phyloP scores from a whole-genome alignment of 2,888 invertebrate genomes.

The Drosophila mercatorum region DNA sequence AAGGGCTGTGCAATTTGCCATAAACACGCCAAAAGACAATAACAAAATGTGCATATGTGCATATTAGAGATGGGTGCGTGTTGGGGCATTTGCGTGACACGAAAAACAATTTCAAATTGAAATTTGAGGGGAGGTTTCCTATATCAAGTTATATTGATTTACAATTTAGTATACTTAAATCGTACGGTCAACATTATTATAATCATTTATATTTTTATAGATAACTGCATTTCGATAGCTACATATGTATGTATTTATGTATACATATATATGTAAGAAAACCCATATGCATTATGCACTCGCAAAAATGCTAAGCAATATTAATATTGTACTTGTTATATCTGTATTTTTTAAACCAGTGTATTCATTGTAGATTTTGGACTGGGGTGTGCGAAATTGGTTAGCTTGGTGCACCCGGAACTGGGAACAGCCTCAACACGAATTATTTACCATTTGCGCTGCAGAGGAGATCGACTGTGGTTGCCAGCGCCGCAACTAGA shows the following conservation, averaged over 20 bases:
- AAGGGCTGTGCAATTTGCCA: slow-evolving; percentile 66
- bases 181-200: neutral
- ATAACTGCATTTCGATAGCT: too few relatives aligned
- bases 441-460: slow-evolving; percentile 77
- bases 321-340: neutral
- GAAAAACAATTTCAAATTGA: neutral
- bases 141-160: neutral
- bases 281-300: slow-evolving; percentile 23
- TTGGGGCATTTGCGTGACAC: neutral
- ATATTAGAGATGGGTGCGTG: slow-evolving; percentile 38
- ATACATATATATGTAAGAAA: too few relatives aligned
- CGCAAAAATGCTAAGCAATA: slow-evolving; percentile 33
- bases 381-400: slow-evolving; percentile 20
- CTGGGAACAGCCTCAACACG: slow-evolving; percentile 78
- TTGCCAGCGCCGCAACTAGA: slow-evolving; percentile 72
- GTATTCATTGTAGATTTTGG: slow-evolving; percentile 33
- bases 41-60: slow-evolving; percentile 51
- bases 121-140: neutral
- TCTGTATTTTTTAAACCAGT: slow-evolving; percentile 28
- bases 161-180: neutral
- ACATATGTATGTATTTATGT: too few relatives aligned
- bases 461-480: slow-evolving; percentile 82
- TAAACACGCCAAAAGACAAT: slow-evolving; percentile 75
- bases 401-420: slow-evolving; percentile 37
- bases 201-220: neutral